phyloP scores from a whole-genome alignment of 2,888 invertebrate genomes.

The Caradrina clavipalpis region DNA sequence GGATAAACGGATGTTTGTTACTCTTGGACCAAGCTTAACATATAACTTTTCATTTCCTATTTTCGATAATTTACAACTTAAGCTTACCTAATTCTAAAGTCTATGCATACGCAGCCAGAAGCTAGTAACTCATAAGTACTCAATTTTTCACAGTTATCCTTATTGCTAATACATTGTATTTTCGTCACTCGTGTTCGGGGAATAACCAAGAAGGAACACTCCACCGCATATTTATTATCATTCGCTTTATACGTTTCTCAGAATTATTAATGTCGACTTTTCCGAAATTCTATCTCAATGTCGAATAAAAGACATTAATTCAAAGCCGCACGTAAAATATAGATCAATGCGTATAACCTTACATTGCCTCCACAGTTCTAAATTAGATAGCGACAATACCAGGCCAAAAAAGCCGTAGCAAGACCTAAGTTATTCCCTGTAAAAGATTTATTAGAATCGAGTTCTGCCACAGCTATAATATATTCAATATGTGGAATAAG shows the following conservation, averaged over 20 bases:
- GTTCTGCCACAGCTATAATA: slow-evolving; percentile 44
- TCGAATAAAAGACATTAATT: slow-evolving; percentile 25
- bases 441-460: slow-evolving; percentile 62
- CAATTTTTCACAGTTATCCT: not conserved
- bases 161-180: not conserved
- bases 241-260: not conserved
- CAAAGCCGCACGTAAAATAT: slow-evolving; percentile 18
- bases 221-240: slow-evolving; percentile 2
- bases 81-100: no score
- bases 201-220: not conserved
- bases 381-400: slow-evolving; percentile 53
- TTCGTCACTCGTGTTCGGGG: not conserved
- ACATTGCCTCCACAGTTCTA: slow-evolving; percentile 28
- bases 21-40: no score
- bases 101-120: no score
- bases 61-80: no score
- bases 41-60: no score
- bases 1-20: no score
- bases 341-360: slow-evolving; percentile 35
- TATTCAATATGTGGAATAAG: slow-evolving; percentile 60
- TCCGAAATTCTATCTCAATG: slow-evolving; percentile 21
- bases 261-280: slow-evolving; percentile 8
- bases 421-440: slow-evolving; percentile 52
- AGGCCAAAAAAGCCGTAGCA: slow-evolving; percentile 51
- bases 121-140: not conserved